A percentile compares a stretch with the other conserved stretches of the same genome.
Evolutionary conservation across 2,113 vertebrate genomes (phyloP).

Genomic region (Clarias magur): DNA sequence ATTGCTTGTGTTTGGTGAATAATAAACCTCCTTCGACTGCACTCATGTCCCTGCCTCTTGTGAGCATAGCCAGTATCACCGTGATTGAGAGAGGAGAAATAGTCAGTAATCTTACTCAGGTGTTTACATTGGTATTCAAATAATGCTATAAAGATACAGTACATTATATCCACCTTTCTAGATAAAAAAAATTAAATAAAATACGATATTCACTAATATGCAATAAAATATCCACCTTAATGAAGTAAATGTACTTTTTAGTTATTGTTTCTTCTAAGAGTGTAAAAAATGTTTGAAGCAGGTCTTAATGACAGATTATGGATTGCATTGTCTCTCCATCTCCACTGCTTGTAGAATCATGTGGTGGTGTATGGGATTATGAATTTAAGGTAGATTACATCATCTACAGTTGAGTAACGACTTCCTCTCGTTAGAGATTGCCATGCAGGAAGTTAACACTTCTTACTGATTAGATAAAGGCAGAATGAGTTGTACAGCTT

Average conservation of each 20-base stretch:
- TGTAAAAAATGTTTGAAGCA: too few species aligned
- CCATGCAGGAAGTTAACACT: constrained; percentile 36
- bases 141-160: neutral
- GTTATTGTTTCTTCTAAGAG: neutral
- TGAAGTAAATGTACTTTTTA: neutral
- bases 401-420: constrained; percentile 40
- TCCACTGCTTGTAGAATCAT: constrained; percentile 29
- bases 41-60: too few species aligned
- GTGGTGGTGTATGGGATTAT: neutral
- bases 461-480: constrained; percentile 46
- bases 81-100: neutral
- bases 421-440: constrained; percentile 41
- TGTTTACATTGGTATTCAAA: neutral
- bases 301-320: neutral
- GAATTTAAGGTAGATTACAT: constrained; percentile 37
- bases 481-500: constrained; percentile 14
- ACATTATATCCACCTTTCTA: neutral
- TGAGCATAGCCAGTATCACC: neutral
- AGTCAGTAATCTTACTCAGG: neutral
- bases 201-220: neutral
- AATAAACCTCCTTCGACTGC: too few species aligned
- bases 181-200: neutral
- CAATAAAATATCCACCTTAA: neutral
- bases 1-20: too few species aligned
- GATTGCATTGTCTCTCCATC: neutral